Conservation (phyloP, 2,888 invertebrate species). For the Acrobasis suavella region DNA sequence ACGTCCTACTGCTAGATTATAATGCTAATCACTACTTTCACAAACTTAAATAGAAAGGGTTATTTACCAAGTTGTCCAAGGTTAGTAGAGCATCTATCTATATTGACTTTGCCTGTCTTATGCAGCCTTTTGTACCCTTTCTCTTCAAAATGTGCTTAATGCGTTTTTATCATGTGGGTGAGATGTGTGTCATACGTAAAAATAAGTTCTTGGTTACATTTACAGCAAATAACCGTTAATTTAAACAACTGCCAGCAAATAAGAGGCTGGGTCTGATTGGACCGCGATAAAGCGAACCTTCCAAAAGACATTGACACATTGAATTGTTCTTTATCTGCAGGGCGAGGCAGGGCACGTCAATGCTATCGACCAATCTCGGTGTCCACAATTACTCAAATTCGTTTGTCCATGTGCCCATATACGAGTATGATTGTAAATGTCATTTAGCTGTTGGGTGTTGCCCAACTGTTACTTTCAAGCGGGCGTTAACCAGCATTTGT, state of each 20-base stretch:
- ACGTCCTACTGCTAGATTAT: no score
- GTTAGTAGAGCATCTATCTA: no score
- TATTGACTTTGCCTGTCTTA: no score
- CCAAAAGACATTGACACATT: conserved; percentile 17
- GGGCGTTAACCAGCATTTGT: background rate
- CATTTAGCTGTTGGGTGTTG: conserved; percentile 2
- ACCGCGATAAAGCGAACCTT: conserved; percentile 7
- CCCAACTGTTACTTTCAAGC: background rate
- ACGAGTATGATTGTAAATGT: conserved; percentile 14
- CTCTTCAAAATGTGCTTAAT: background rate
- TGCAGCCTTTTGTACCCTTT: no score
- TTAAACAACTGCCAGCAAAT: background rate
- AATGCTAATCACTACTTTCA: no score
- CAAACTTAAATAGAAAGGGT: no score
- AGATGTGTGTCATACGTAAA: background rate
- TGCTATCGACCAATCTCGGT: conserved; percentile 14
- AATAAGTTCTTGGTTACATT: background rate
- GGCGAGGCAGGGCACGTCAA: conserved; percentile 17
- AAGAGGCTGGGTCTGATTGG: background rate
- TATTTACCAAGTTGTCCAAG: no score
- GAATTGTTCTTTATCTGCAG: conserved; percentile 20
- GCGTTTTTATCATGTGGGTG: background rate
- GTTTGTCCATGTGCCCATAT: conserved; percentile 14
- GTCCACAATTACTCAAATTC: conserved; percentile 19
- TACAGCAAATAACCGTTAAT: background rate